Conservation (phyloP, 92 coral and sea anemone genomes). For the Montipora capitata region DNA sequence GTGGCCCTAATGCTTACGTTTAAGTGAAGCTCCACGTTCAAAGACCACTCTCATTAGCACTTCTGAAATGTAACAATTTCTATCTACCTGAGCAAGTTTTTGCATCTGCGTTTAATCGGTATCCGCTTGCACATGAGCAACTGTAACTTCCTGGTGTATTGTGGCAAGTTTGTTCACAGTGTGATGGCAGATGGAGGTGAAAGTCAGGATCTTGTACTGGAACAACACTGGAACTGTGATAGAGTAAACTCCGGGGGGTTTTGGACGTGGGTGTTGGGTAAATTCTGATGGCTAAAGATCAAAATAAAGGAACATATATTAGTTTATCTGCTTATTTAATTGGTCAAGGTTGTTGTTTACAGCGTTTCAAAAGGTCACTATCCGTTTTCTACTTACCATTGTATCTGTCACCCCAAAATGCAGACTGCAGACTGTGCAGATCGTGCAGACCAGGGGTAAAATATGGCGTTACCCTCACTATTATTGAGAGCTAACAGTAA, state of each 20-base stretch:
- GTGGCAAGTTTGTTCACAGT: slow-evolving; percentile 29
- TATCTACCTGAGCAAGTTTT: slow-evolving; percentile 29
- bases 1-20: too few relatives aligned
- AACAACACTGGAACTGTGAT: neutral
- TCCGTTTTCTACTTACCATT: too few relatives aligned
- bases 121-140: slow-evolving; percentile 47
- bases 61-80: neutral
- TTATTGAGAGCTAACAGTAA: too few relatives aligned
- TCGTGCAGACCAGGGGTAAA: too few relatives aligned
- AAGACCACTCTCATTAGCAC: too few relatives aligned
- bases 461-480: too few relatives aligned
- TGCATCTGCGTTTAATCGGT: slow-evolving; percentile 31
- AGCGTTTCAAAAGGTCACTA: too few relatives aligned
- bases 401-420: too few relatives aligned
- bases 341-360: too few relatives aligned
- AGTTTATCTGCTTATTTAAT: too few relatives aligned
- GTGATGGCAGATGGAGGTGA: slow-evolving; percentile 32
- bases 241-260: neutral
- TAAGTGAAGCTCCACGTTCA: too few relatives aligned
- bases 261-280: neutral
- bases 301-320: neutral
- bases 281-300: neutral
- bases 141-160: slow-evolving; percentile 47
- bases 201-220: neutral
- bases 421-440: too few relatives aligned